Evolutionary conservation across 2,888 invertebrate species (phyloP).

Genomic region (Hypolimnas misippus): DNA sequence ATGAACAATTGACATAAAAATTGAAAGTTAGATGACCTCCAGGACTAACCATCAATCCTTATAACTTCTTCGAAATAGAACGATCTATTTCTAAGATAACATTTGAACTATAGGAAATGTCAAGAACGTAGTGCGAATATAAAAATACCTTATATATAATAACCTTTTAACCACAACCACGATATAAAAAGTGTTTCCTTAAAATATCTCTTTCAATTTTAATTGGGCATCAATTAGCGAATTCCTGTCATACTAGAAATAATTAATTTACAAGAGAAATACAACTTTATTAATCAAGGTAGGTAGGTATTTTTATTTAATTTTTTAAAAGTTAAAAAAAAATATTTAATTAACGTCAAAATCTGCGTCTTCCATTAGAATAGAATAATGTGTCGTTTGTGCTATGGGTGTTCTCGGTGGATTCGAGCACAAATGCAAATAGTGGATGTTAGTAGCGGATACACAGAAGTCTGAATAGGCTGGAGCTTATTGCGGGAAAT

Average conservation of each 20-base stretch:
- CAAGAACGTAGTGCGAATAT: slow-evolving; percentile 1
- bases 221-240: neutral
- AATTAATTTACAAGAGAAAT: neutral
- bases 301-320: no score
- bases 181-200: no score
- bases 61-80: slow-evolving; percentile 2
- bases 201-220: neutral
- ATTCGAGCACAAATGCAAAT: no score
- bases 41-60: neutral
- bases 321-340: no score
- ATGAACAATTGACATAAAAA: neutral
- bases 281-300: neutral
- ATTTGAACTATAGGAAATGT: slow-evolving; percentile 10
- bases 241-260: neutral
- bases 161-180: neutral
- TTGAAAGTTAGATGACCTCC: slow-evolving; percentile 1
- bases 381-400: no score
- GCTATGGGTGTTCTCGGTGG: no score
- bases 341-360: no score
- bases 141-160: neutral
- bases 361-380: no score
- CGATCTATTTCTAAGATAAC: slow-evolving; percentile 2
- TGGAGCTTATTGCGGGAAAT: no score
- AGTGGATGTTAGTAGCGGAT: no score
- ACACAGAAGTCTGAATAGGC: no score